Percentiles rank a stretch among this genome's conserved stretches.
Evolutionary conservation across 30 jellyfish, hydroid and myxozoan genomes (phyloP).

Genomic region (Aurelia sp.): DNA sequence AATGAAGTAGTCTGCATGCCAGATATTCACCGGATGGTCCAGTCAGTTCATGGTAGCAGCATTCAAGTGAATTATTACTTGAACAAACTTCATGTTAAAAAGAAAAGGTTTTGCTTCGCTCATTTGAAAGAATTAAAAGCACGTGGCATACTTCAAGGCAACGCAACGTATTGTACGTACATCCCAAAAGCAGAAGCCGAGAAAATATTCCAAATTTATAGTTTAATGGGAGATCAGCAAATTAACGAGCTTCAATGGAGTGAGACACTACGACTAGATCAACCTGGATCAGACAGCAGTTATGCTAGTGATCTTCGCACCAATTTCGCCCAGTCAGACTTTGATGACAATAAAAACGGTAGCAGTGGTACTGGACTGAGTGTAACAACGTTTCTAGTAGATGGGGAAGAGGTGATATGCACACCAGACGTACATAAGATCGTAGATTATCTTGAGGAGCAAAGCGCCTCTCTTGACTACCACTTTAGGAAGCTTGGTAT

Average conservation of each 20-base stretch:
- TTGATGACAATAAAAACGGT: conserved; percentile 2
- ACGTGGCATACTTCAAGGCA: conserved; percentile 86
- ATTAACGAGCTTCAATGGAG: conserved; percentile 85
- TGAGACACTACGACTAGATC: conserved; percentile 82
- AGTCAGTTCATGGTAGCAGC: conserved; percentile 94
- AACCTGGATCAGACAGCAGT: conserved; percentile 25
- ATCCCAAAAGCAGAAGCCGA: conserved; percentile 96
- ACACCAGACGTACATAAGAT: conserved; percentile 97
- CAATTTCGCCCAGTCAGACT: conserved; percentile 25
- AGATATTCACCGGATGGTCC: conserved; percentile 92
- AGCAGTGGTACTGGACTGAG: conserved; percentile 43
- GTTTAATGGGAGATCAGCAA: conserved; percentile 93
- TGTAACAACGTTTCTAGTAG: conserved; percentile 81
- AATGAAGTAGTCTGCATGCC: conserved; percentile 99
- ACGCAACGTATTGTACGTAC: conserved; percentile 98
- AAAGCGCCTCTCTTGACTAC: conserved; percentile 97
- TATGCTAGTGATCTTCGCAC: conserved; percentile 3
- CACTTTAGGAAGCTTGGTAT: conserved; percentile 97
- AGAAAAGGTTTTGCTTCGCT: conserved; percentile 96
- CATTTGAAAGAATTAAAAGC: conserved; percentile 93
- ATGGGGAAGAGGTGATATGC: conserved; percentile 85
- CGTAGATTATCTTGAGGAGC: conserved; percentile 96
- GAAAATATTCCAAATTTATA: conserved; percentile 90
- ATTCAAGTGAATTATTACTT: conserved; percentile 95
- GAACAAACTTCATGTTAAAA: conserved; percentile 89